A percentile compares a stretch with the other conserved stretches of the same genome.
Conservation (phyloP, 2,888 invertebrate species). For the Notodonta ziczac region DNA sequence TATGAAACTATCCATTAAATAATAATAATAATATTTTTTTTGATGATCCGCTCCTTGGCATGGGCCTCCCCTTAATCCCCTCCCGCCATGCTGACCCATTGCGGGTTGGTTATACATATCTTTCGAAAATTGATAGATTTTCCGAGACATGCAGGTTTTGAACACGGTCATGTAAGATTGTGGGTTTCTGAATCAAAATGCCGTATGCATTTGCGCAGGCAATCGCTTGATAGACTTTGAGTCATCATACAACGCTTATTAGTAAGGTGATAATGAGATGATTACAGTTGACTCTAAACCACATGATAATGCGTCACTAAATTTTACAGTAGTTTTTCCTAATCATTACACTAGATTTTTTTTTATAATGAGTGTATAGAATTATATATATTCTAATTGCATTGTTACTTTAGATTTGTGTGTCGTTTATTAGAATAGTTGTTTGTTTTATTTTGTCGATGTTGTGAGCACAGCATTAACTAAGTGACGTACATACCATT, state of each 20-base stretch:
- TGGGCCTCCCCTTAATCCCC: too few species aligned
- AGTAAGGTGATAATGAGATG: slow-evolving; percentile 15
- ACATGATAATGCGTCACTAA: background rate
- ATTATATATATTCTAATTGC: background rate
- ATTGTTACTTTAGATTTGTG: background rate
- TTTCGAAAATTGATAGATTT: too few species aligned
- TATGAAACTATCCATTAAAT: too few species aligned
- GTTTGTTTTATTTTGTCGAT: slow-evolving; percentile 19
- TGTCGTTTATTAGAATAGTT: background rate
- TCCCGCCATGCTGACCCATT: too few species aligned
- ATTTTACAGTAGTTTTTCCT: too few species aligned
- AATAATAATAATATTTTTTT: too few species aligned
- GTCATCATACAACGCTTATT: slow-evolving; percentile 17
- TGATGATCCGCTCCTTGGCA: too few species aligned
- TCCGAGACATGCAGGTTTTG: too few species aligned
- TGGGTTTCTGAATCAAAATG: background rate
- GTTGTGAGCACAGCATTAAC: slow-evolving; percentile 25
- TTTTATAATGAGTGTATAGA: background rate
- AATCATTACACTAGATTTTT: background rate
- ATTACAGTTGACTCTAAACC: background rate
- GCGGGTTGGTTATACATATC: too few species aligned
- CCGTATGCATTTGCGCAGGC: background rate
- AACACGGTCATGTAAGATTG: too few species aligned
- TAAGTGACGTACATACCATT: background rate
- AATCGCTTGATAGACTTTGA: background rate